Conservation (phyloP, 2,797 vertebrate species). For the Orestias chungarensis region DNA sequence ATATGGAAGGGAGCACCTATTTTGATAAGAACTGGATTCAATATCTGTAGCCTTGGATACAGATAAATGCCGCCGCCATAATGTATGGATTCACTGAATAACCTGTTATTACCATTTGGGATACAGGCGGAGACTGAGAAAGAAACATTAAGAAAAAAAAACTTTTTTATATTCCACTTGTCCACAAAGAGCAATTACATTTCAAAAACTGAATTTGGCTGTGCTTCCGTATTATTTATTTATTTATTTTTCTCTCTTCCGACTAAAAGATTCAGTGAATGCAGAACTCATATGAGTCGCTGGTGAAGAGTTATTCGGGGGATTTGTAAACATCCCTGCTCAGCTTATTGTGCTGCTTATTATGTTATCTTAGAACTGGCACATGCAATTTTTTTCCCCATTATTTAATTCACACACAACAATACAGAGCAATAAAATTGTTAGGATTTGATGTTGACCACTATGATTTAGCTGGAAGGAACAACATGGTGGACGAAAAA, state of each 20-base stretch:
- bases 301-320: constrained; percentile 69
- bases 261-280: constrained; percentile 72
- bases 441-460: constrained; percentile 51
- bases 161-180: constrained; percentile 54
- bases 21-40: constrained; percentile 56
- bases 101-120: constrained; percentile 55
- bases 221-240: constrained; percentile 34
- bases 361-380: constrained; percentile 44
- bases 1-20: constrained; percentile 49
- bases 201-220: constrained; percentile 58
- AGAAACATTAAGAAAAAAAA: constrained; percentile 46
- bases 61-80: constrained; percentile 47
- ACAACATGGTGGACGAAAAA: constrained; percentile 14
- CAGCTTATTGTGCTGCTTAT: constrained; percentile 65
- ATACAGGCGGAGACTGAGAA: constrained; percentile 51
- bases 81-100: constrained; percentile 56
- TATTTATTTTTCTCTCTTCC: constrained; percentile 28
- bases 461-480: constrained; percentile 42
- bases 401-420: constrained; percentile 53
- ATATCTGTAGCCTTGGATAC: constrained; percentile 57
- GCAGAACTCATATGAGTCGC: constrained; percentile 58
- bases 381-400: constrained; percentile 52
- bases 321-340: constrained; percentile 72
- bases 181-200: constrained; percentile 62
- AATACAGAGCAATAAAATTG: constrained; percentile 46